These are phyloP conservation scores for Lichenostomus cassidix DNA, from an alignment of 2,113 vertebrate species.

Conservation along the genomic window DNA sequence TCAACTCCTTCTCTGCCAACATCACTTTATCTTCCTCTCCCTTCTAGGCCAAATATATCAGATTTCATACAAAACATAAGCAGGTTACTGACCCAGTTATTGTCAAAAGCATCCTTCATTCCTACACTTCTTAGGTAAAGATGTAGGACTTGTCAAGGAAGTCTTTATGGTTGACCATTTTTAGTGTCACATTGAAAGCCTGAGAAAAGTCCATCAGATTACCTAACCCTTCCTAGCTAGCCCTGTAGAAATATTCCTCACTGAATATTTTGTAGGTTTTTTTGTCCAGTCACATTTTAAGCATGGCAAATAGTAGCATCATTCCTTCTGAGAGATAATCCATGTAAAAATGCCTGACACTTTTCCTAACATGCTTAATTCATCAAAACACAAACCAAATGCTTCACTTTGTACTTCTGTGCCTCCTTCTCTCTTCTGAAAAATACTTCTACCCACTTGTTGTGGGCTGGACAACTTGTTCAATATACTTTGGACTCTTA, in stretches of 20 bases:
- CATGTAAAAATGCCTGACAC: not conserved
- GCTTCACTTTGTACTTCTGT: not conserved
- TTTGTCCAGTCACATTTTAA: not conserved
- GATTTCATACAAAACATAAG: not conserved
- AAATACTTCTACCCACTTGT: not conserved
- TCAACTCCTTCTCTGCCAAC: not conserved
- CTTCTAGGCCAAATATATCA: not conserved
- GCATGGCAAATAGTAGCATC: not conserved
- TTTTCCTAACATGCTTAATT: not conserved
- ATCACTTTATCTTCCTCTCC: not conserved
- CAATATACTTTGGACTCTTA: not conserved
- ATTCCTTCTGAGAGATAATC: not conserved
- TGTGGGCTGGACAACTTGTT: not conserved
- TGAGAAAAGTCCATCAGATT: not conserved
- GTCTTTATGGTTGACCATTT: not conserved
- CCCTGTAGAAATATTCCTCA: not conserved
- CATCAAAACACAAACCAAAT: not conserved
- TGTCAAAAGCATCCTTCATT: not conserved
- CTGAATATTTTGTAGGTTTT: not conserved
- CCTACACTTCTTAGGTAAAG: not conserved
- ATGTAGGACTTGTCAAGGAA: not conserved
- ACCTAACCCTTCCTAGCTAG: not conserved
- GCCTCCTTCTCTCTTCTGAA: not conserved
- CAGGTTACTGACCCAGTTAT: not conserved
- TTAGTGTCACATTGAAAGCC: not conserved